Percentiles rank a stretch among this genome's conserved stretches.
Conservation (phyloP, 2,888 invertebrate species). For the Metellina segmentata region DNA sequence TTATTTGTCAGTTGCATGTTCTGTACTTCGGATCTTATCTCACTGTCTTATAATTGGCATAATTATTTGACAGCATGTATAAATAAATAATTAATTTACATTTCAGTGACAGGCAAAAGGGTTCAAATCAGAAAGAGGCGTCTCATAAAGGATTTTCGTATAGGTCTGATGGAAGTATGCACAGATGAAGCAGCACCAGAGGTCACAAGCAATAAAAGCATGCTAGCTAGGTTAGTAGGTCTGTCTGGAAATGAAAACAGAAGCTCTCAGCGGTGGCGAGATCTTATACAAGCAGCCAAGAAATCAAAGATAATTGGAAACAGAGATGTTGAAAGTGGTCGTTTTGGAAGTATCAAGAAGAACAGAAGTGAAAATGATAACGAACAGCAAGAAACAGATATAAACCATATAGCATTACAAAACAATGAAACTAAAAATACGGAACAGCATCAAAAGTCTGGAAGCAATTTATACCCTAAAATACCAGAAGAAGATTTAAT, state of each 20-base stretch:
- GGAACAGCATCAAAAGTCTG: conserved; percentile 12
- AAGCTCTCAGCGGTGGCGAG: conserved; percentile 68
- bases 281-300: conserved; percentile 74
- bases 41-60: too few species aligned
- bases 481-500: conserved; percentile 58
- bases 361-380: conserved; percentile 13
- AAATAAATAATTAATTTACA: conserved; percentile 20
- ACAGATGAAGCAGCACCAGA: conserved; percentile 74
- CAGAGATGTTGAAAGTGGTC: conserved; percentile 42
- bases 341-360: conserved; percentile 66
- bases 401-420: conserved; percentile 4
- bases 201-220: conserved; percentile 61
- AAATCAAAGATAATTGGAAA: conserved; percentile 66
- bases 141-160: conserved; percentile 93
- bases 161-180: conserved; percentile 86
- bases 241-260: conserved; percentile 48
- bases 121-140: conserved; percentile 92
- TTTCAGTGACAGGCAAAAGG: conserved; percentile 87
- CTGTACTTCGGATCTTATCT: too few species aligned
- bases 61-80: too few species aligned
- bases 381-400: background rate
- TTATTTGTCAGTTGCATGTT: background rate
- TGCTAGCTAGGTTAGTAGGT: conserved; percentile 67
- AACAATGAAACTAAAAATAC: conserved; percentile 19
- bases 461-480: conserved; percentile 56